A percentile compares a stretch with the other conserved stretches of the same genome.
phyloP scores from a whole-genome alignment of 2,797 vertebrate species.

The Peromyscus attwateri region DNA sequence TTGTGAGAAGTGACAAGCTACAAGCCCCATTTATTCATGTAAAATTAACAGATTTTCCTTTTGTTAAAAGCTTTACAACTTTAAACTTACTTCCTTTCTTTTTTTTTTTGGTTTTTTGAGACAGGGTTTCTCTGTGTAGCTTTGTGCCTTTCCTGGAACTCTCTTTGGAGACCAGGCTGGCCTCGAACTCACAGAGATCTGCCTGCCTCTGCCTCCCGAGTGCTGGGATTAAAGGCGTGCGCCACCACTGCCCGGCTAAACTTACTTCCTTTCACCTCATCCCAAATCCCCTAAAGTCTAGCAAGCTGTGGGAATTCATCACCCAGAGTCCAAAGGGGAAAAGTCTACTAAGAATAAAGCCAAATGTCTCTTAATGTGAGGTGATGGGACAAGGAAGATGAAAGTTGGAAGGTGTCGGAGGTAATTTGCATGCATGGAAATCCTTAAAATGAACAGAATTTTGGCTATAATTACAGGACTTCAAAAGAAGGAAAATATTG shows the following conservation, averaged over 20 bases:
- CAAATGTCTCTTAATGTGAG: background rate
- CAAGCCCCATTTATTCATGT: background rate
- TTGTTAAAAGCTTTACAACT: background rate
- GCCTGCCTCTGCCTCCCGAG: no score
- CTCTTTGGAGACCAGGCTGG: no score
- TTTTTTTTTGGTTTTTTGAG: no score
- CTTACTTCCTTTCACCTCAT: background rate
- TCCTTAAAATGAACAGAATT: background rate
- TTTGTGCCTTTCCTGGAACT: no score
- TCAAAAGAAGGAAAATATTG: background rate
- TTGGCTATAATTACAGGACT: background rate
- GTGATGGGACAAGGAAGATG: accelerated
- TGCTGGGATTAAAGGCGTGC: no score
- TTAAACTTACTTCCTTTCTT: no score
- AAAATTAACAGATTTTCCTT: background rate
- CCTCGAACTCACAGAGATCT: no score
- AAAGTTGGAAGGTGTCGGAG: background rate
- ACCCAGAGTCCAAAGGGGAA: no score
- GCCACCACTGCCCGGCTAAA: no score
- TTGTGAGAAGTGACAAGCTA: background rate
- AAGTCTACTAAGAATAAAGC: background rate
- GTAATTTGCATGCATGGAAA: background rate
- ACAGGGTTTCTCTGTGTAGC: no score
- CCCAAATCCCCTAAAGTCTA: background rate
- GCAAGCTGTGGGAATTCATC: background rate